These are phyloP conservation scores for Danio jaintianensis DNA, from an alignment of 2,797 vertebrate species.

Conservation along the genomic window DNA sequence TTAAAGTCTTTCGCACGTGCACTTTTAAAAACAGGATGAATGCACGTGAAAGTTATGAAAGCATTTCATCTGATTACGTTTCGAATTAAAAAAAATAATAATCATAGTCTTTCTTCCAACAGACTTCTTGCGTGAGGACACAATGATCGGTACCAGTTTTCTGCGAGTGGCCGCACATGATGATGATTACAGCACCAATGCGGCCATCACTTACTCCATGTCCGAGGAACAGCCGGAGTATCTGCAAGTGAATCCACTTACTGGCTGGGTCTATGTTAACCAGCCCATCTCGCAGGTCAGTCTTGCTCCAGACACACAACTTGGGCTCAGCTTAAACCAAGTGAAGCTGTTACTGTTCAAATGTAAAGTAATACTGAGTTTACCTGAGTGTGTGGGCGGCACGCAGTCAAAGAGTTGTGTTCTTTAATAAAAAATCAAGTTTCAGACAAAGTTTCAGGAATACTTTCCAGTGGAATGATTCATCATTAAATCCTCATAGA, in stretches of 20 bases:
- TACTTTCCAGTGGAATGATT: conserved; percentile 18
- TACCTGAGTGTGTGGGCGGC: not conserved
- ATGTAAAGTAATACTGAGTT: not conserved
- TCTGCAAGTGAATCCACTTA: conserved; percentile 86
- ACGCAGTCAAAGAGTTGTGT: not conserved
- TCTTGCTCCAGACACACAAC: conserved; percentile 8
- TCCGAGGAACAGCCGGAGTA: conserved; percentile 82
- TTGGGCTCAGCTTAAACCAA: not conserved
- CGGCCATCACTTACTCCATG: conserved; percentile 84
- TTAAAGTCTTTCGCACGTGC: not conserved
- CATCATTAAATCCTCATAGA: conserved; percentile 30
- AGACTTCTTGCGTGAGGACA: conserved; percentile 91
- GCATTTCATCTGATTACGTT: not conserved
- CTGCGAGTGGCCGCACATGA: conserved; percentile 86
- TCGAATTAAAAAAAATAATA: too few relatives aligned
- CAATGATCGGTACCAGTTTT: conserved; percentile 88
- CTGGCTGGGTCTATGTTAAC: conserved; percentile 90
- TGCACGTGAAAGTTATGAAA: not conserved
- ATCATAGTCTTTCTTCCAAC: conserved; percentile 15
- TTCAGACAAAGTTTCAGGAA: conserved; percentile 22
- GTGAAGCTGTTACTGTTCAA: not conserved
- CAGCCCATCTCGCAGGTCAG: conserved; percentile 87
- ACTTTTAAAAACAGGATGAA: conserved; percentile 19
- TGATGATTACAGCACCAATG: conserved; percentile 87
- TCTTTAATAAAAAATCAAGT: not conserved